Evolutionary conservation across 2,797 vertebrate species (phyloP).

Genomic region (Simalia tracyae): DNA sequence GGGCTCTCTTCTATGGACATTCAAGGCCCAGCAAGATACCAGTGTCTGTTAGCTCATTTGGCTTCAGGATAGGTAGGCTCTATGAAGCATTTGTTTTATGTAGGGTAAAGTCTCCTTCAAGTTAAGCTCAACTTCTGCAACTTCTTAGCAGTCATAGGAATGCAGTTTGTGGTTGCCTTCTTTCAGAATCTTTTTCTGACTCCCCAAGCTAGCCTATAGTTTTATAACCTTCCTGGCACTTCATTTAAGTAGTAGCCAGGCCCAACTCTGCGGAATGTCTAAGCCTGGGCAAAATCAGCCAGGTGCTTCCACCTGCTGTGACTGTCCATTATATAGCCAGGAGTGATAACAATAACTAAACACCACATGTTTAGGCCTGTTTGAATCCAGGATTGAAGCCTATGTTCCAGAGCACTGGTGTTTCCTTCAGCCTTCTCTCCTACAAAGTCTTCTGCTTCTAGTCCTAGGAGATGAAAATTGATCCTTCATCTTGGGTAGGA

Average conservation of each 20-base stretch:
- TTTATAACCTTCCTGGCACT: not conserved
- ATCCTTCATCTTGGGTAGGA: no score
- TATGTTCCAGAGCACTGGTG: not conserved
- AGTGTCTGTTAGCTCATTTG: not conserved
- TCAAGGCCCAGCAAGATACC: not conserved
- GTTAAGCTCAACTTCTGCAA: not conserved
- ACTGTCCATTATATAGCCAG: not conserved
- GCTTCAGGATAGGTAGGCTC: not conserved
- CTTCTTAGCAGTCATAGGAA: not conserved
- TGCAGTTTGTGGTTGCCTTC: not conserved
- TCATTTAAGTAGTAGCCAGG: not conserved
- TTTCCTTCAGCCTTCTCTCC: not conserved
- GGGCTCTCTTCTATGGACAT: not conserved
- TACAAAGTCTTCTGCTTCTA: not conserved
- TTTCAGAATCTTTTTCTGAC: not conserved
- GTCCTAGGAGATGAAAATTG: no score
- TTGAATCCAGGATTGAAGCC: not conserved
- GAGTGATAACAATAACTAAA: not conserved
- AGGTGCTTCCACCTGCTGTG: not conserved
- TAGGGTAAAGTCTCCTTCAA: not conserved
- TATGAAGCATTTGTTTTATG: not conserved
- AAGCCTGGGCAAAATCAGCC: not conserved
- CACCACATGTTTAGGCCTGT: not conserved
- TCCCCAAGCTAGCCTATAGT: not conserved
- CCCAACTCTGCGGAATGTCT: not conserved